These are phyloP conservation scores for Pan paniscus DNA, from an alignment of 2,113 vertebrate genomes.

Conservation along the genomic window DNA sequence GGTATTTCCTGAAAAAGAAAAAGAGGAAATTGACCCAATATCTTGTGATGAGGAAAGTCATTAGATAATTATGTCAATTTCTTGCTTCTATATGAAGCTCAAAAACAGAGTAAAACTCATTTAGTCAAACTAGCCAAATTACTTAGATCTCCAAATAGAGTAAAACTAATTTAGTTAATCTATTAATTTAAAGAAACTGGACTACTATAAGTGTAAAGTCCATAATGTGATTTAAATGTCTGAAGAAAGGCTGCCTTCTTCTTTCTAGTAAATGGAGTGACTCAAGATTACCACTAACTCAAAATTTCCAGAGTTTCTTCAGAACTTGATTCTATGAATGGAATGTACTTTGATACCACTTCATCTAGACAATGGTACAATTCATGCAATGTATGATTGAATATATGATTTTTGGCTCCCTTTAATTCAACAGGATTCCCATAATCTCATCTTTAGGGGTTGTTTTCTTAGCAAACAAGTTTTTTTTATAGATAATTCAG, in stretches of 20 bases:
- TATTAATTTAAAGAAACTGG: background rate
- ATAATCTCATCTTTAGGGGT: background rate
- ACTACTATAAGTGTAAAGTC: background rate
- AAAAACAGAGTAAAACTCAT: slow-evolving; percentile 11
- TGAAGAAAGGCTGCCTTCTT: background rate
- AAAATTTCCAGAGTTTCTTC: background rate
- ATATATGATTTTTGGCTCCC: background rate
- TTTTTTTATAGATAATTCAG: background rate
- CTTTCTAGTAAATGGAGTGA: background rate
- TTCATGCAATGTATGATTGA: background rate
- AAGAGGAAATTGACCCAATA: slow-evolving; percentile 19
- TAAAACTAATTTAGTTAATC: slow-evolving; percentile 24
- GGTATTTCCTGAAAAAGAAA: background rate
- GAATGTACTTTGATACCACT: background rate
- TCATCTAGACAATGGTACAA: background rate
- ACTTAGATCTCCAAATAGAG: slow-evolving; percentile 20
- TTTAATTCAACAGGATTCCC: background rate
- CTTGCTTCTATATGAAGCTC: slow-evolving; percentile 42
- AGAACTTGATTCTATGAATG: background rate
- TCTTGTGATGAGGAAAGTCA: background rate
- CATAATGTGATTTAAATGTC: background rate
- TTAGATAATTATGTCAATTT: slow-evolving; percentile 14
- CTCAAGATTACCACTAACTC: background rate
- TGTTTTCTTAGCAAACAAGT: background rate
- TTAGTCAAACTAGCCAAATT: background rate